Percentiles rank a stretch among this genome's conserved stretches.
Conservation (phyloP, 2,797 vertebrate species). For the Acipenser ruthenus region DNA sequence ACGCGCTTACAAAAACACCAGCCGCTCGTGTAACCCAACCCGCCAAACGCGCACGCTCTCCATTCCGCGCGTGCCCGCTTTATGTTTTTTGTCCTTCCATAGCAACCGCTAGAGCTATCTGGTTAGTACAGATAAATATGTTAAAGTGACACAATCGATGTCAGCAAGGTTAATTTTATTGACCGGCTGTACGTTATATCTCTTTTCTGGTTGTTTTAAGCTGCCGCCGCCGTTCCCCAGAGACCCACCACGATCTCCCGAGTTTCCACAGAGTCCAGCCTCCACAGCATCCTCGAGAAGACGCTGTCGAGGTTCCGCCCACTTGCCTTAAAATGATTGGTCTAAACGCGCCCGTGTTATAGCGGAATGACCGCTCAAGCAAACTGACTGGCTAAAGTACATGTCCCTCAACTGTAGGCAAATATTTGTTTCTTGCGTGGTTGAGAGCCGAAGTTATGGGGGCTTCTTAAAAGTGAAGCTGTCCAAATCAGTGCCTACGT, state of each 20-base stretch:
- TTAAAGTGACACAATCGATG: no score
- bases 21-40: no score
- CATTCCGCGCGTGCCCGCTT: conserved; percentile 7
- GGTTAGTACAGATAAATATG: conserved; percentile 1
- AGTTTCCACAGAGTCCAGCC: background rate
- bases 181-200: background rate
- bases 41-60: no score
- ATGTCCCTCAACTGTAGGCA: conserved; percentile 3
- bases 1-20: background rate
- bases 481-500: background rate
- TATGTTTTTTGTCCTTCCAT: conserved; percentile 13
- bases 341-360: background rate
- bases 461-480: conserved; percentile 5
- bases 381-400: background rate
- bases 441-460: conserved; percentile 8
- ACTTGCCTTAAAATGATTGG: conserved; percentile 11
- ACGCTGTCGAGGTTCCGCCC: background rate
- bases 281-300: conserved; percentile 2
- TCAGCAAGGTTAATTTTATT: background rate
- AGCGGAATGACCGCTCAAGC: background rate
- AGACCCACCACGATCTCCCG: background rate
- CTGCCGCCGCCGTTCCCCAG: background rate
- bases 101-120: conserved; percentile 13
- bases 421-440: background rate
- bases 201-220: background rate